These are phyloP conservation scores for Ricordea florida DNA, from an alignment of 92 coral and sea anemone genomes.

Conservation along the genomic window DNA sequence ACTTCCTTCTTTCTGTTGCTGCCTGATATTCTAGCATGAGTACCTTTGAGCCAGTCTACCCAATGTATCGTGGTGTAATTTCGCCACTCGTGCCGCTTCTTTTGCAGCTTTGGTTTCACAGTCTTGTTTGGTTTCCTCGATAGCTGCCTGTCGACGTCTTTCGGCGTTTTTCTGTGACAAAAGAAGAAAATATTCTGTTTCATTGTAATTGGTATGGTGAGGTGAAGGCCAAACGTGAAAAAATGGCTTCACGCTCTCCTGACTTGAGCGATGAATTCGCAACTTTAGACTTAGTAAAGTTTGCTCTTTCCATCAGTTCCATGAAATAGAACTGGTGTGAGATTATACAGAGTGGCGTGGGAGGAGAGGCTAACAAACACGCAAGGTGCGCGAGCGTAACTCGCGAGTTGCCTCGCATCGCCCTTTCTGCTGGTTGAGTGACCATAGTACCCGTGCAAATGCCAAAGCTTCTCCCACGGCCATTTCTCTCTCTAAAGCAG, in stretches of 20 bases:
- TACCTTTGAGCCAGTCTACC: constrained; percentile 77
- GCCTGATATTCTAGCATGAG: background rate
- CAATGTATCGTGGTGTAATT: constrained; percentile 66
- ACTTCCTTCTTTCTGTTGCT: no score
- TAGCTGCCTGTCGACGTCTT: constrained; percentile 59
- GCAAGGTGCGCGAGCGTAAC: no score
- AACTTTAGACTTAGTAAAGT: no score
- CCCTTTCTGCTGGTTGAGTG: background rate
- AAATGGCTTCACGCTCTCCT: background rate
- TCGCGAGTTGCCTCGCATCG: no score
- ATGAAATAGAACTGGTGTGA: no score
- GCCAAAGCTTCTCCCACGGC: constrained; percentile 80
- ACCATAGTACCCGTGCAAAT: constrained; percentile 68
- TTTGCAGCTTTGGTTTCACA: constrained; percentile 78
- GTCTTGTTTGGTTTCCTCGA: constrained; percentile 61
- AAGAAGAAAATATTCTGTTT: background rate
- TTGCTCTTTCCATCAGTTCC: no score
- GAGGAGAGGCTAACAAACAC: no score
- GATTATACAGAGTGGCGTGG: no score
- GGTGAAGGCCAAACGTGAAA: background rate
- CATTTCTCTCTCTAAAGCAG: constrained; percentile 76
- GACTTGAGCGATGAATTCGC: background rate
- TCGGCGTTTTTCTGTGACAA: constrained; percentile 77
- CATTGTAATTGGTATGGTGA: no score
- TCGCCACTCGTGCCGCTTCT: constrained; percentile 71